Conservation (phyloP, 2,888 invertebrate genomes). For the Eutolmus rufibarbis region DNA sequence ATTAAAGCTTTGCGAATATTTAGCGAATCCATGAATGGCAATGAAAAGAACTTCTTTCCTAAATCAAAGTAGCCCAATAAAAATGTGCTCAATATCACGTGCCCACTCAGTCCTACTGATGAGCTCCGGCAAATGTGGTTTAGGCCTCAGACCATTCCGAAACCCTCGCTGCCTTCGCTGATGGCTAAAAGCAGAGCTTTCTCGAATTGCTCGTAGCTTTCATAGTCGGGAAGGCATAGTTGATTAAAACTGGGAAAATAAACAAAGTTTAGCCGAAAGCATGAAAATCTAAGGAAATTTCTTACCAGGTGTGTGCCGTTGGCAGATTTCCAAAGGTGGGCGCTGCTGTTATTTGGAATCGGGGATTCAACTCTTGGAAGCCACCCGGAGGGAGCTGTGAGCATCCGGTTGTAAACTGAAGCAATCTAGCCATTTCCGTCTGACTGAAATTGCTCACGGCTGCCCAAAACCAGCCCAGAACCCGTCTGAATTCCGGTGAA, state of each 20-base stretch:
- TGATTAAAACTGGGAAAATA: constrained; percentile 84
- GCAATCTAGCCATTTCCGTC: constrained; percentile 89
- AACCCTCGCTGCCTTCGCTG: constrained; percentile 95
- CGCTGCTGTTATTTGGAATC: constrained; percentile 90
- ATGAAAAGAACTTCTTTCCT: not conserved
- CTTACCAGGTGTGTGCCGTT: constrained; percentile 91
- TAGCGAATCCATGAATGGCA: not conserved
- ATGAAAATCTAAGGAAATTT: constrained; percentile 42
- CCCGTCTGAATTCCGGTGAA: constrained; percentile 81
- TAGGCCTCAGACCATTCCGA: constrained; percentile 67
- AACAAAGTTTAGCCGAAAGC: constrained; percentile 11
- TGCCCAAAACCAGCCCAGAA: constrained; percentile 91
- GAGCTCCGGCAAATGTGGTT: not conserved
- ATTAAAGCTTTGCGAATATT: not conserved
- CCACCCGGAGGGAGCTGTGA: constrained; percentile 91
- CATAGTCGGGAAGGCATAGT: constrained; percentile 93
- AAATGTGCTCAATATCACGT: not conserved
- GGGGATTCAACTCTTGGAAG: constrained; percentile 87
- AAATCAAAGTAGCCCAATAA: not conserved
- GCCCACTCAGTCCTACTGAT: not conserved
- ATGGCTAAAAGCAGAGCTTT: constrained; percentile 88
- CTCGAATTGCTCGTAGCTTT: constrained; percentile 91
- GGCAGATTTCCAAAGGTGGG: constrained; percentile 90
- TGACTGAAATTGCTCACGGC: constrained; percentile 87
- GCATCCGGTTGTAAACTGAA: constrained; percentile 94